Evolutionary conservation across 2,797 vertebrate genomes (phyloP).

Genomic region (Caiman crocodilus): DNA sequence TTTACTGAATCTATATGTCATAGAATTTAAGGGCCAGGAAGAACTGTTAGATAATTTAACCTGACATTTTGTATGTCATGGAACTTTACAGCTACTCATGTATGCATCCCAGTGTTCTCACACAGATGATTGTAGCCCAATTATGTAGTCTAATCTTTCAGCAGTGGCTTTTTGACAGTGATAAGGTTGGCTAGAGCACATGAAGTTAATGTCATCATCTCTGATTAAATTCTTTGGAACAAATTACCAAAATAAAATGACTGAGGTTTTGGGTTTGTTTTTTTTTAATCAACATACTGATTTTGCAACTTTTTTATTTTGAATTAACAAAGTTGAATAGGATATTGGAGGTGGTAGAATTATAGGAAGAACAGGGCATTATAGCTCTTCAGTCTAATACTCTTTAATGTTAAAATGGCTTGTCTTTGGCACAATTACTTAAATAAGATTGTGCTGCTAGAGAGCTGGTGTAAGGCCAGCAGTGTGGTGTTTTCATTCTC

Average conservation of each 20-base stretch:
- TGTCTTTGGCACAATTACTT: slow-evolving; percentile 9
- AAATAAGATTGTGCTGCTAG: neutral
- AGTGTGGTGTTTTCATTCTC: slow-evolving; percentile 29
- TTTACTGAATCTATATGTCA: slow-evolving; percentile 5
- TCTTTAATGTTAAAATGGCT: neutral
- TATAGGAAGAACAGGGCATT: neutral
- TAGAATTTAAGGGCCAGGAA: slow-evolving; percentile 29
- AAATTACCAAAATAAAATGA: neutral
- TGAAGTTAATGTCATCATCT: slow-evolving; percentile 31
- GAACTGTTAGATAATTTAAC: slow-evolving; percentile 7
- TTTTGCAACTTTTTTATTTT: slow-evolving; percentile 15
- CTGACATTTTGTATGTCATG: slow-evolving; percentile 13
- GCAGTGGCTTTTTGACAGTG: slow-evolving; percentile 25
- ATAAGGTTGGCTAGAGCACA: neutral
- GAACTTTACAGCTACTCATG: slow-evolving; percentile 12
- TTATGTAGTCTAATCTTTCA: slow-evolving; percentile 23
- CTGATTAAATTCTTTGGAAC: neutral
- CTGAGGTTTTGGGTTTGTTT: neutral
- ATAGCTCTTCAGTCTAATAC: neutral
- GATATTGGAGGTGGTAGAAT: neutral
- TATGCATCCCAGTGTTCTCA: slow-evolving; percentile 6
- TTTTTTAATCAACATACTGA: neutral
- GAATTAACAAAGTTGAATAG: slow-evolving; percentile 14
- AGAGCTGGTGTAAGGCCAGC: neutral
- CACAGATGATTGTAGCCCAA: neutral